Evolutionary conservation across 2,113 vertebrate species (phyloP), one percentile per base, ranked within the genome.

Genomic region (Spheniscus mendiculus): DNA sequence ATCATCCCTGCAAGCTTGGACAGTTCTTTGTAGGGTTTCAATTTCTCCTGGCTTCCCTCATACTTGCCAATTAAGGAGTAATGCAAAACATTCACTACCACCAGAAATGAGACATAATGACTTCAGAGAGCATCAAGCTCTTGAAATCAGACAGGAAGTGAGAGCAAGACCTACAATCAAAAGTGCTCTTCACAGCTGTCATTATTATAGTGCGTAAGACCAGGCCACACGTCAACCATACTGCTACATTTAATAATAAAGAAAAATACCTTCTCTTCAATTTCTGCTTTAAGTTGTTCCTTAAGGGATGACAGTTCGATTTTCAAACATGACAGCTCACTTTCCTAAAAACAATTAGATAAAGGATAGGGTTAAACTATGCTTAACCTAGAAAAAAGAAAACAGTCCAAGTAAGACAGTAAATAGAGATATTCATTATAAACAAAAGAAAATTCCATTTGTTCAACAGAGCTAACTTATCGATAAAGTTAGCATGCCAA

Each of bases 241-340:
- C 27, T 15, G 23, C 27, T 79, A 76, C 16, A 25, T 62, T 70
- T 56, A 52, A 55, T 52, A 9, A 36, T 18, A 17, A 45, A 45
- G 18, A 16, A 95, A 89, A 21, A 96, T 87, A 99, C 99, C 97
- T 98, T 99, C 86, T 98, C 97, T 98, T 97, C 97, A 72, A 69
- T 98, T 97, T 98, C 97, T 85, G 79, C 93, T 95, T 98, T 97
- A 96, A 99, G 97, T 50, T 99, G 96, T 76, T 98, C 97, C 93
- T 98, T 99, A 82, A 99, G 91, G 74, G 96, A 96, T 5, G 92
- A 95, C 95, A 99, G 97, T 96, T 99, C 98, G 14, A 70, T 96
- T 96, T 98, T 98, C 59, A 98, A 93, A 93, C 95, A 97, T 10
- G 95, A 98, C 12, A 99, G 73, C 65, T 99, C 98, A 73, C 77